Evolutionary conservation across 2,113 vertebrate genomes (phyloP), one percentile per base, ranked within the genome.

Genomic region (Varanus salvator): DNA sequence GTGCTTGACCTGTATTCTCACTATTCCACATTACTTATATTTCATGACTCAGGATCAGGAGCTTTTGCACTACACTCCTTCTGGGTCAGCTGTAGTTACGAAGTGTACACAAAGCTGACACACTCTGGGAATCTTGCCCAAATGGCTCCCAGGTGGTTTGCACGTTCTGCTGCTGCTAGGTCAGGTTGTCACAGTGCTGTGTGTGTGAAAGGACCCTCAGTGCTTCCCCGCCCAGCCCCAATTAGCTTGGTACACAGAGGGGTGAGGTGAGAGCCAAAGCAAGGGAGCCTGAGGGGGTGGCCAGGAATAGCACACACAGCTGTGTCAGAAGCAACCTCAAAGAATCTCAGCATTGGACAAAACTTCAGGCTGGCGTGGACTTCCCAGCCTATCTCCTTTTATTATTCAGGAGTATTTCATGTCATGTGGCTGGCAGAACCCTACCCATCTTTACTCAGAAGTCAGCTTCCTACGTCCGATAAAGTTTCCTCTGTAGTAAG

Each of bases 191-290:
- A 25, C 57, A 44, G 27, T 64, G 34, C 11, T 21, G 80, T 78
- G 38, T 34, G 60, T 19, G 60, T 64, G 60, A 71, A 80, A 71
- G 48, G 75, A 66, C 50, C 7, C 11, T 27, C 38, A 8, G 3
- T 80, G 86, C 57, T 60, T 14, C 21, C 19, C 6, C 3, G 9
- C 64, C 31, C 19, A 4, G 3, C 31, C 31, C 57, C 80, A 38
- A 44, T 64, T 48, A 52, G 44, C 44, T 80, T 23, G 52, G 44
- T 50, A 44, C 21, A n/a, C 7, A 60, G 48, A 31, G 31, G 57
- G 14, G 17, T n/a, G 12, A 0, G 8, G 17, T 60, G 17, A 0
- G 0, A 8, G 54, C 54, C 23, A 2, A 8, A 48, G 66, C 50
- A 75, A 21, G 0, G 6, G 57, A 8, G 52, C 15, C 27, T 2